A percentile compares a stretch with the other conserved stretches of the same genome.
These are phyloP conservation scores for Coregonus ussuriensis DNA, from an alignment of 2,797 vertebrate species.

Conservation along the genomic window DNA sequence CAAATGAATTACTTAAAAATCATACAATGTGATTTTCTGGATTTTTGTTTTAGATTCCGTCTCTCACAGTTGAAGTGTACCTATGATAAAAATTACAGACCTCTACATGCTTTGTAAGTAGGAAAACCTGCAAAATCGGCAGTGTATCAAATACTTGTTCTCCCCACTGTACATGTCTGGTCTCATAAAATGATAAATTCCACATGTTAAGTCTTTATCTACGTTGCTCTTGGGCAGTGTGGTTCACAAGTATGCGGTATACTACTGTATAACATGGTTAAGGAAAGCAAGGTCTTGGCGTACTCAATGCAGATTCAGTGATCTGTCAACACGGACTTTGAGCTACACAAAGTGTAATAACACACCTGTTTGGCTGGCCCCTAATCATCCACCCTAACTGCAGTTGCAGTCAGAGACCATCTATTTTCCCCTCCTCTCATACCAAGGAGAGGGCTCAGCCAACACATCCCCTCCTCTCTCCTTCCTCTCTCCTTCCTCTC, in stretches of 20 bases:
- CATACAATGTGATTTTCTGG: too few relatives aligned
- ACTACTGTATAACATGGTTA: not conserved
- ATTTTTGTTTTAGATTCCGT: too few relatives aligned
- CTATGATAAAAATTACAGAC: too few relatives aligned
- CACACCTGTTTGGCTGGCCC: not conserved
- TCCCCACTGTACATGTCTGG: too few relatives aligned
- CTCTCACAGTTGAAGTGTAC: too few relatives aligned
- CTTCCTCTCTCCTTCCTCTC: not conserved
- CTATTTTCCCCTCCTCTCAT: constrained; percentile 3
- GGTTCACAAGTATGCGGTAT: not conserved
- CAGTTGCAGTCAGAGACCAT: constrained; percentile 9
- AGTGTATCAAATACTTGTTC: too few relatives aligned
- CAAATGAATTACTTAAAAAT: too few relatives aligned
- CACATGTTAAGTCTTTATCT: not conserved
- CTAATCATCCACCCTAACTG: constrained; percentile 14
- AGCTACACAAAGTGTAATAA: not conserved
- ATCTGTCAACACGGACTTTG: not conserved
- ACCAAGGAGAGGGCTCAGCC: not conserved
- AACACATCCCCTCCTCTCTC: not conserved
- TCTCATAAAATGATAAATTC: not conserved
- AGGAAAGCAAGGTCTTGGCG: not conserved
- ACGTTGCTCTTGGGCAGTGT: not conserved
- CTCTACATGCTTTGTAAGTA: too few relatives aligned
- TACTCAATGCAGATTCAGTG: not conserved
- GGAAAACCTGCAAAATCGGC: too few relatives aligned